Conservation (phyloP, 2,113 vertebrate species). For the Nesogale talazaci region DNA sequence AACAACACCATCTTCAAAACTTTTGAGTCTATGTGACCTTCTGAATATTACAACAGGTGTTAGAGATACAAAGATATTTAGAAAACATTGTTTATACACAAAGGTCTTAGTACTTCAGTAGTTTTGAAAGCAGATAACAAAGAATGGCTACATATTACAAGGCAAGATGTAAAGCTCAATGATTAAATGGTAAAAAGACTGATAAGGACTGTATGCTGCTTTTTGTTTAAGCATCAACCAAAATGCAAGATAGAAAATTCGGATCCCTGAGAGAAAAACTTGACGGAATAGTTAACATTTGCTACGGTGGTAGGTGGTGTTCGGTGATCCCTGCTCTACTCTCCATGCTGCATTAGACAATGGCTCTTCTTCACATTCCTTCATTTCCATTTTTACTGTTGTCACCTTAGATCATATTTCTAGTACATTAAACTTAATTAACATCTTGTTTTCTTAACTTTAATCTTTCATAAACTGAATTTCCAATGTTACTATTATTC, state of each 20-base stretch:
- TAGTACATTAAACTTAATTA: neutral
- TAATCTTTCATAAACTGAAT: neutral
- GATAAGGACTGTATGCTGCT: neutral
- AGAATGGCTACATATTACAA: neutral
- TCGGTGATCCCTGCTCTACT: neutral
- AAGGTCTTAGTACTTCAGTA: neutral
- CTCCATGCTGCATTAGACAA: neutral
- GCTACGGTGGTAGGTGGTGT: neutral
- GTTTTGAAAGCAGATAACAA: neutral
- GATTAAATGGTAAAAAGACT: neutral
- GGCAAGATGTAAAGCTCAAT: neutral
- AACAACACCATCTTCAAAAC: neutral
- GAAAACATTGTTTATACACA: neutral
- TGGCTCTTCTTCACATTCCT: neutral
- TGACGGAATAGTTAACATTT: constrained; percentile 1
- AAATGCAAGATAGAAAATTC: neutral
- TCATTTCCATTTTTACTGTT: constrained; percentile 6
- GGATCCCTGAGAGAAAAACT: neutral
- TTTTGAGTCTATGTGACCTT: neutral
- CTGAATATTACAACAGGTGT: too few species aligned
- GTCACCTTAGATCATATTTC: neutral
- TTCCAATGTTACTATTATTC: neutral
- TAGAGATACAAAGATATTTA: too few species aligned
- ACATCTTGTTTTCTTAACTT: neutral
- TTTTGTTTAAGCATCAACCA: constrained; percentile 15